Percentiles rank a stretch among this genome's conserved stretches.
phyloP scores from a whole-genome alignment of 2,888 invertebrate species.

The Bugula neritina region DNA sequence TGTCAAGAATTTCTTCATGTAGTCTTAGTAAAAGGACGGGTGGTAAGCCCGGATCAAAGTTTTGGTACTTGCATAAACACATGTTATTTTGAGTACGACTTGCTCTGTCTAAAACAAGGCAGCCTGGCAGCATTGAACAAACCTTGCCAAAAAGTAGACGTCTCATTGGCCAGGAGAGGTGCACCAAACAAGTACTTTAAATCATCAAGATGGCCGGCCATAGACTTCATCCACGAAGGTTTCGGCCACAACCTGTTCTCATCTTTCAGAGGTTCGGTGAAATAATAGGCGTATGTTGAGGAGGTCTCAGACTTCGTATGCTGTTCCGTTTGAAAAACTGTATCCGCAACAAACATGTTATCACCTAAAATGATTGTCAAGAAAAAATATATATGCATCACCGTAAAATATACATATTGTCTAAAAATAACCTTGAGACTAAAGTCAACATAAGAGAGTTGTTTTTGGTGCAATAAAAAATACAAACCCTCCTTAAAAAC shows the following conservation, averaged over 20 bases:
- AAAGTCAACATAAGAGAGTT: too few relatives aligned
- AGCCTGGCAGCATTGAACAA: too few relatives aligned
- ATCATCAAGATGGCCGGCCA: neutral
- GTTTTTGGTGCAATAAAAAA: too few relatives aligned
- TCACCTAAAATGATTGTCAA: neutral
- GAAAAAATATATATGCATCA: neutral
- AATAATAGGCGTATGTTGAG: neutral
- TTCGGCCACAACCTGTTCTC: neutral
- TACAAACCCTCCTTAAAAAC: too few relatives aligned
- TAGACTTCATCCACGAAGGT: neutral
- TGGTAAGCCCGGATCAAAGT: too few relatives aligned
- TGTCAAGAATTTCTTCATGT: too few relatives aligned
- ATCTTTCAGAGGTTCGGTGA: neutral
- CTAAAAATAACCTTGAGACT: too few relatives aligned
- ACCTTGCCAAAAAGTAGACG: constrained; percentile 2
- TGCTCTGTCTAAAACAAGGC: too few relatives aligned
- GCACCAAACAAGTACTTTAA: neutral
- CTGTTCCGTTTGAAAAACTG: neutral
- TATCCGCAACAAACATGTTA: neutral
- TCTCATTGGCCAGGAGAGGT: neutral
- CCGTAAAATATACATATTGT: too few relatives aligned
- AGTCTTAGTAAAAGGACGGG: too few relatives aligned
- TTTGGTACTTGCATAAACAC: too few relatives aligned
- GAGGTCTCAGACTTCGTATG: neutral
- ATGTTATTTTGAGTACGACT: too few relatives aligned